Evolutionary conservation across 2,113 vertebrate genomes (phyloP), one percentile per base, ranked within the genome.

Genomic region (Corythornis vintsioides): DNA sequence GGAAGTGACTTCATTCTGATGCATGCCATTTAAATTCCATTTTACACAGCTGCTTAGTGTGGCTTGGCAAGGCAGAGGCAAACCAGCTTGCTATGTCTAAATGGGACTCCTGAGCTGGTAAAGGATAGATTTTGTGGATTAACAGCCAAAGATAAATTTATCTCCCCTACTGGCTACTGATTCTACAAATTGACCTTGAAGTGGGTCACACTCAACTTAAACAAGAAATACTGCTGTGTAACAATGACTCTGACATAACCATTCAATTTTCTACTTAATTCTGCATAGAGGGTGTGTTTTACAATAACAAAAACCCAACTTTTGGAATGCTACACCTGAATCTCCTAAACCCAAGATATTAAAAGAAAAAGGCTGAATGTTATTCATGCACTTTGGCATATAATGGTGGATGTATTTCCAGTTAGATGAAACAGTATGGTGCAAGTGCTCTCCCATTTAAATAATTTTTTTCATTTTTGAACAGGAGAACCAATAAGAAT

Each of bases 1-100:
- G 94, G 92, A 97, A 90, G 88, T 93, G 86, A 93, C 71, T 96
- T 95, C 81, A 88, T 90, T 96, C 92, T 91, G 92, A 95, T 92
- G 92, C 80, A 31, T 91, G 92, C 78, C 86, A 96, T 96, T 97
- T 96, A 97, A 96, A 98, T 96, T 96, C 86, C 86, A 96, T 95
- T 97, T 96, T 95, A 95, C 53, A 91, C 88, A 97, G 92, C 77
- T 97, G 91, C 94, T 96, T 96, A 90, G 94, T 56, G 82, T 90
- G 92, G 88, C 78, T 96, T 96, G 96, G 96, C 96, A 95, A 95
- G 70, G 63, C 87, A 70, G 76, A 89, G 83, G 69, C 77, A 83
- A 80, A 88, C 20, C 47, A 83, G 84, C 20, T 15, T 89, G 88
- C 93, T 83, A 53, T 35, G 82, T 78, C 76, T 94, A 82, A 94